A percentile compares a stretch with the other conserved stretches of the same genome.
Conservation (phyloP, 2,797 vertebrate genomes). For the Naso thynnoides region DNA sequence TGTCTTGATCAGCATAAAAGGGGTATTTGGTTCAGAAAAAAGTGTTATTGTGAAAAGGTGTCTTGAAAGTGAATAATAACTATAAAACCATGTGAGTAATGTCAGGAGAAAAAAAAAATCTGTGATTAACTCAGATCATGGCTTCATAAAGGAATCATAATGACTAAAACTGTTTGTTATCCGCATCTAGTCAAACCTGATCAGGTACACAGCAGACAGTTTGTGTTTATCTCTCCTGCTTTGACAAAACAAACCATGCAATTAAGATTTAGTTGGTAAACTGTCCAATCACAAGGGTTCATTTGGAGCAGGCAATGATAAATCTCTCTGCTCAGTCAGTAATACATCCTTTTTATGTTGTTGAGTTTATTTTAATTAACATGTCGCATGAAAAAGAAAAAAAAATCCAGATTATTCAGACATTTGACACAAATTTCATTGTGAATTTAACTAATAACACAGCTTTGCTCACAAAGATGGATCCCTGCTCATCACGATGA, state of each 20-base stretch:
- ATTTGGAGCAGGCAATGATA: background rate
- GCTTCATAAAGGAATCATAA: background rate
- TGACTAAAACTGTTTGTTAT: too few species aligned
- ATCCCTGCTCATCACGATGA: background rate
- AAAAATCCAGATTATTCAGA: background rate
- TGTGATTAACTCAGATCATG: background rate
- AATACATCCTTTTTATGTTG: background rate
- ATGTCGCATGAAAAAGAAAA: background rate
- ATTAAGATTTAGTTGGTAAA: background rate
- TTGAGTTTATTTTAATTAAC: background rate
- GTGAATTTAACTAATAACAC: background rate
- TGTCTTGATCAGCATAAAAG: background rate
- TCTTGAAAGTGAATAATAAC: too few species aligned
- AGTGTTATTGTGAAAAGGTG: too few species aligned
- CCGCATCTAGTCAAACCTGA: background rate
- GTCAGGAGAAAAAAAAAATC: background rate
- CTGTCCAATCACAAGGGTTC: constrained; percentile 7
- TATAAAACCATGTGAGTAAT: too few species aligned
- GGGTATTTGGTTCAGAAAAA: background rate
- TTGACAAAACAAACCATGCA: constrained; percentile 2
- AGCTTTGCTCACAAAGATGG: background rate
- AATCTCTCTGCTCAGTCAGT: background rate
- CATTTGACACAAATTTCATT: background rate
- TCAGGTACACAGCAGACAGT: background rate
- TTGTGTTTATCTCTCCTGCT: background rate